Evolutionary conservation across 2,797 vertebrate genomes (phyloP), one percentile per base, ranked within the genome.

Genomic region (Emys orbicularis): DNA sequence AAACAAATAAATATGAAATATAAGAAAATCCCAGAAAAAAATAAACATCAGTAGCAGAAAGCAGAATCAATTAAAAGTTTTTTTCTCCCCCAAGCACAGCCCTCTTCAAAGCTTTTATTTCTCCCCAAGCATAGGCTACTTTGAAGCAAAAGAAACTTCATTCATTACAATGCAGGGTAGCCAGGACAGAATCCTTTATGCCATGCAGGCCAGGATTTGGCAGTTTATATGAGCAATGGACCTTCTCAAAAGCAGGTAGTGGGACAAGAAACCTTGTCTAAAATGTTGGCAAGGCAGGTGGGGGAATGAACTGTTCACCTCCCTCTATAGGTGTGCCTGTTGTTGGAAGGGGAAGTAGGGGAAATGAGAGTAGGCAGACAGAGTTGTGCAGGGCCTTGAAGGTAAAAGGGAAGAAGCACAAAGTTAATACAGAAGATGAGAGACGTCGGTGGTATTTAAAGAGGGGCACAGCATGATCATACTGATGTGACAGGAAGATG

Each of bases 81-180:
- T 94, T 87, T 87, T 95, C 94, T 50, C 95, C 89, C 91, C 94
- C 10, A 41, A 96, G 79, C 89, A 82, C 54, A 81, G 77, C 29
- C 49, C 6, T 59, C 41, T 95, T 93, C 68, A 81, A 87, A 94
- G 89, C 27, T 96, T 86, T 94, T 65, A 31, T 61, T 61, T 96
- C 96, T 29, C 89, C 95, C 52, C 65, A 87, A 88, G 72, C 83
- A 72, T 77, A 92, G 52, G 27, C 1, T 34, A 87, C 92, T 92
- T 96, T 88, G 97, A 96, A 96, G 91, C 84, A 91, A 93, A 65
- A 94, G 53, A 92, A 96, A 84, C 84, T 91, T 95, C 59, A 86
- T 95, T 95, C 76, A 47, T 72, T 44, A 84, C 31, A 97, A 95
- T 94, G 91, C 96, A 90, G 94, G 92, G 83, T 95, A 96, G 41